Evolutionary conservation across 2,888 invertebrate species (phyloP).

Genomic region (Orthosia gothica): DNA sequence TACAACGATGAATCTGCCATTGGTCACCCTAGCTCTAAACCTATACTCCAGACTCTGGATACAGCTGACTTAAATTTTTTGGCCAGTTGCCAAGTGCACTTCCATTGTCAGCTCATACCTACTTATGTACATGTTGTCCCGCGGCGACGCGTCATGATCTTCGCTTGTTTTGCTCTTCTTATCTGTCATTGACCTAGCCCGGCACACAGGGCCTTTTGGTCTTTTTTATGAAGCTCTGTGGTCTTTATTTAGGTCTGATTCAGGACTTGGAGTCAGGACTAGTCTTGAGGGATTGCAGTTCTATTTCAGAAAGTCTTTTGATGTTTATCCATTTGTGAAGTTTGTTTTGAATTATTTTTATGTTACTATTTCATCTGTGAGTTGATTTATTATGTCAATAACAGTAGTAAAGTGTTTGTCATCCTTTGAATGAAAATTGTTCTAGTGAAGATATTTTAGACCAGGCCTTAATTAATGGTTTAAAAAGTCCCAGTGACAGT

Average conservation of each 20-base stretch:
- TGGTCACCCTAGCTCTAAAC: conserved; percentile 24
- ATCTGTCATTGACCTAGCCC: conserved; percentile 68
- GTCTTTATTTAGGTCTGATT: conserved; percentile 49
- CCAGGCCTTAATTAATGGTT: too few species aligned
- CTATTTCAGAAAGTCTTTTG: conserved; percentile 35
- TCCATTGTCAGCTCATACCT: conserved; percentile 66
- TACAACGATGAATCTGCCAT: neutral
- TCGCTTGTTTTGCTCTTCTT: conserved; percentile 66
- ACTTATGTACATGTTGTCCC: neutral
- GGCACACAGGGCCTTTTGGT: conserved; percentile 17
- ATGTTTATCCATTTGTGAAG: neutral
- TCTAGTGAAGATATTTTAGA: neutral
- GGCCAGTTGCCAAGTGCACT: conserved; percentile 68
- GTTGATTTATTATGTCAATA: neutral
- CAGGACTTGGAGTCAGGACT: conserved; percentile 41
- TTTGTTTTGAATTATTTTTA: neutral
- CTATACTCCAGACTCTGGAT: conserved; percentile 27
- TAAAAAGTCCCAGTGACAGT: too few species aligned
- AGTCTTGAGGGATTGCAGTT: conserved; percentile 11
- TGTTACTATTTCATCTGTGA: neutral
- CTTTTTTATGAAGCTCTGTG: conserved; percentile 16
- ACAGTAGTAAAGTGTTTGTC: too few species aligned
- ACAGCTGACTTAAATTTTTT: conserved; percentile 40
- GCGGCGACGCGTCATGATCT: conserved; percentile 11
- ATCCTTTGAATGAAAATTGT: neutral